Conservation (phyloP, 2,113 vertebrate genomes). For the Piaya cayana region DNA sequence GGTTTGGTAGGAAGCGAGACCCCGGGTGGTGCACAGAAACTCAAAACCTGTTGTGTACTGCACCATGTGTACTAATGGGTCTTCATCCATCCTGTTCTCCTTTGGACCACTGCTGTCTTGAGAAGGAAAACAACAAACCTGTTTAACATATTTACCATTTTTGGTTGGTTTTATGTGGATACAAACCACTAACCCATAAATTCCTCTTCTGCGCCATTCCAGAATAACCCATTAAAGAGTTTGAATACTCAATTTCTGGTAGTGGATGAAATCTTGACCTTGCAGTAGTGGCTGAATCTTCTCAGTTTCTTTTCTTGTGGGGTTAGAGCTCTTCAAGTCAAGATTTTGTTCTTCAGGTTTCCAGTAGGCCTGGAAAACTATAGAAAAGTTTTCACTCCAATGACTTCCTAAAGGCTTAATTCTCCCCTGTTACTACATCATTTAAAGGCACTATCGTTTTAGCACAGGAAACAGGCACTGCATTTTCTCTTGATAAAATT, state of each 20-base stretch:
- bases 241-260: background rate
- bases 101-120: background rate
- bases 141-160: background rate
- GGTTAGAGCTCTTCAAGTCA: background rate
- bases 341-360: background rate
- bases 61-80: background rate
- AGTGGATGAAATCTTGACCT: background rate
- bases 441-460: background rate
- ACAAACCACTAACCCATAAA: background rate
- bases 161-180: background rate
- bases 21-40: background rate
- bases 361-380: background rate
- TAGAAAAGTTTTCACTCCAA: background rate
- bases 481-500: conserved; percentile 20
- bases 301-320: background rate
- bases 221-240: background rate
- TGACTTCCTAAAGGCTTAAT: background rate
- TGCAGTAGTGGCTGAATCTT: background rate
- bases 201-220: background rate
- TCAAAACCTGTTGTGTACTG: background rate
- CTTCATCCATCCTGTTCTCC: background rate
- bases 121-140: background rate
- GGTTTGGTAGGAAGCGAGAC: background rate
- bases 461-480: background rate
- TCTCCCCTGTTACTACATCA: background rate